Evolutionary conservation across 2,888 invertebrate genomes (phyloP).

Genomic region (Icerya purchasi): DNA sequence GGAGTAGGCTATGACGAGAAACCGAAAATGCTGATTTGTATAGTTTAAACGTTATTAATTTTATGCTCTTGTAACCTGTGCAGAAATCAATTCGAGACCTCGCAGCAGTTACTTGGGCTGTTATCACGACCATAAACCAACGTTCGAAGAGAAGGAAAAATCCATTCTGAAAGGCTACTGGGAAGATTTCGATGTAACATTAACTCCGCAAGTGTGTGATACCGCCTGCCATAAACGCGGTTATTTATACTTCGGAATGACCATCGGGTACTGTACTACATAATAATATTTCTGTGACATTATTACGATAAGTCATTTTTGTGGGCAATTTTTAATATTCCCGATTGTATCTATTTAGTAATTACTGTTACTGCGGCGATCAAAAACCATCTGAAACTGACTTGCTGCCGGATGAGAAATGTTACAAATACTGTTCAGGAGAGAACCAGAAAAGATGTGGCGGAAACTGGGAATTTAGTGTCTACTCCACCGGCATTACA

Average conservation of each 20-base stretch:
- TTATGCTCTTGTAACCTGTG: too few species aligned
- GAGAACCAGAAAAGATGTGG: neutral
- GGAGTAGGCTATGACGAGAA: too few species aligned
- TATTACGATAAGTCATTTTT: too few species aligned
- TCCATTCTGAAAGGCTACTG: neutral
- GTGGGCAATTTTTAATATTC: too few species aligned
- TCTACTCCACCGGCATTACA: neutral
- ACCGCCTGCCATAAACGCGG: neutral
- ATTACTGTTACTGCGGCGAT: neutral
- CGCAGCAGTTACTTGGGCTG: neutral
- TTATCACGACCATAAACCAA: neutral
- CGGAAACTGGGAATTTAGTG: neutral
- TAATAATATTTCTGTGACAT: too few species aligned
- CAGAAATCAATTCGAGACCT: neutral
- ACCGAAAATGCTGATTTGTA: too few species aligned
- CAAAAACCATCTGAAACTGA: neutral
- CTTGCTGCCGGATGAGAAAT: neutral
- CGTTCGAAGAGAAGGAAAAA: neutral
- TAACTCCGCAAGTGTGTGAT: neutral
- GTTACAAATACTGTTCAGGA: neutral
- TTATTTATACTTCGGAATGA: neutral
- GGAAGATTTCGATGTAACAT: neutral
- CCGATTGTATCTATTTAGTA: too few species aligned
- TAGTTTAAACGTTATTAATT: too few species aligned
- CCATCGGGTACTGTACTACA: neutral